These are phyloP conservation scores for Alces alces DNA, from an alignment of 2,113 vertebrate species.

Conservation along the genomic window DNA sequence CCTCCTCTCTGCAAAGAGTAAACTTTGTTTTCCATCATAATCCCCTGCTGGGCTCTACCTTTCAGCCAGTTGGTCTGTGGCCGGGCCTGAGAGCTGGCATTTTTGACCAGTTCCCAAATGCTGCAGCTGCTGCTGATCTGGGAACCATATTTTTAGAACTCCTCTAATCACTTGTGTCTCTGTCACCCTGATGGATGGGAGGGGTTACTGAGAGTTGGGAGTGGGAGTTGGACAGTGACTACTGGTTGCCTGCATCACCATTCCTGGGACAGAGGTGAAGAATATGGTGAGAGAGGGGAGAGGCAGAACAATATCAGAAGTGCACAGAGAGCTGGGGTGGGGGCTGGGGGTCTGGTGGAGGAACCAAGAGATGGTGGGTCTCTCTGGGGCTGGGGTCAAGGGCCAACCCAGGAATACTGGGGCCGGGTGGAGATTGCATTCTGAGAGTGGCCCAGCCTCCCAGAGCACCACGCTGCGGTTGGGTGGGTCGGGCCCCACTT, in stretches of 20 bases:
- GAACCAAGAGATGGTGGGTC: not conserved
- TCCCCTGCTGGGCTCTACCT: not conserved
- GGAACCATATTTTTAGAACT: not conserved
- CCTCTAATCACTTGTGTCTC: not conserved
- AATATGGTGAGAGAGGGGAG: not conserved
- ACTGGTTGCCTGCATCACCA: not conserved
- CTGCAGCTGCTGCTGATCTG: not conserved
- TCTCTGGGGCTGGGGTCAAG: not conserved
- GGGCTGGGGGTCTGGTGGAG: not conserved
- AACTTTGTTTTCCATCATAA: not conserved
- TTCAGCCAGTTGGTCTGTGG: not conserved
- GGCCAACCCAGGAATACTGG: not conserved
- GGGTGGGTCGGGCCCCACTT: accelerated
- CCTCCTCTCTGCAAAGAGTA: not conserved
- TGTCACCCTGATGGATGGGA: not conserved
- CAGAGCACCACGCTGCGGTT: accelerated
- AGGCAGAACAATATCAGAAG: not conserved
- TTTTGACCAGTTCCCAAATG: not conserved
- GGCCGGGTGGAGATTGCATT: accelerated
- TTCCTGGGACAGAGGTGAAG: not conserved
- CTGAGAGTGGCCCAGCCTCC: not conserved
- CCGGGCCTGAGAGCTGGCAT: not conserved
- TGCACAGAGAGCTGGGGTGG: not conserved
- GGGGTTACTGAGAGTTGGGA: not conserved
- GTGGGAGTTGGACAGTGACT: not conserved